These are phyloP conservation scores for Pangasius larnaudii DNA, from an alignment of 2,797 vertebrate species.

Conservation along the genomic window DNA sequence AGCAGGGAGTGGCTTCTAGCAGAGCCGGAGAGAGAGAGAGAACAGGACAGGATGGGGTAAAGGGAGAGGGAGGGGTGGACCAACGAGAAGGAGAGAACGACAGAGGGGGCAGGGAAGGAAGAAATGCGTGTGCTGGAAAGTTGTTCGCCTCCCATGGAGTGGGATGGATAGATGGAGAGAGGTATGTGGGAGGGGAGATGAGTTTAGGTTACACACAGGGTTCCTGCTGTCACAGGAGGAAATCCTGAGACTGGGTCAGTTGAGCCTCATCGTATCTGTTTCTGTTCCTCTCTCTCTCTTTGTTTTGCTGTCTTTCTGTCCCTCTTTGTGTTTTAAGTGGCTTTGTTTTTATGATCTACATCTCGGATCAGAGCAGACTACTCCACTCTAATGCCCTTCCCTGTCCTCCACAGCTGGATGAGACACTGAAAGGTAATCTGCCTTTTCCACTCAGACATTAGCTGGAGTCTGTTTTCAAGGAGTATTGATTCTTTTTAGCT, in stretches of 20 bases:
- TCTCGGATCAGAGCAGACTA: constrained; percentile 36
- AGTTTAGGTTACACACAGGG: constrained; percentile 55
- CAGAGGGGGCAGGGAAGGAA: constrained; percentile 26
- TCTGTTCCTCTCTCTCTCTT: constrained; percentile 14
- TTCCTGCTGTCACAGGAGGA: constrained; percentile 59
- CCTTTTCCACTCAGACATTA: constrained; percentile 30
- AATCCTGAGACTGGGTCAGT: constrained; percentile 66
- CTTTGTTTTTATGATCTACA: constrained; percentile 43
- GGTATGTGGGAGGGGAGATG: constrained; percentile 58
- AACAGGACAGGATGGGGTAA: constrained; percentile 34
- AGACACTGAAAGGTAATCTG: constrained; percentile 58
- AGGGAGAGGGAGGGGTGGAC: constrained; percentile 20
- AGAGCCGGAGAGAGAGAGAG: background rate
- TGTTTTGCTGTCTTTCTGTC: constrained; percentile 19
- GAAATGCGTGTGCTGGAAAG: constrained; percentile 44
- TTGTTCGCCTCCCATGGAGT: constrained; percentile 50
- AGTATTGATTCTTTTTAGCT: constrained; percentile 28
- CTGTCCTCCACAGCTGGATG: constrained; percentile 41
- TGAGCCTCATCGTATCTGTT: constrained; percentile 46
- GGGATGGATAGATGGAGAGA: constrained; percentile 49
- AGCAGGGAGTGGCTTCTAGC: constrained; percentile 39
- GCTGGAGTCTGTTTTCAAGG: background rate
- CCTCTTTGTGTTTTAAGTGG: constrained; percentile 12
- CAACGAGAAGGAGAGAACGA: background rate
- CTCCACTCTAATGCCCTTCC: constrained; percentile 25